A percentile compares a stretch with the other conserved stretches of the same genome.
phyloP scores from a whole-genome alignment of 2,113 vertebrate genomes.

The Spheniscus mendiculus region DNA sequence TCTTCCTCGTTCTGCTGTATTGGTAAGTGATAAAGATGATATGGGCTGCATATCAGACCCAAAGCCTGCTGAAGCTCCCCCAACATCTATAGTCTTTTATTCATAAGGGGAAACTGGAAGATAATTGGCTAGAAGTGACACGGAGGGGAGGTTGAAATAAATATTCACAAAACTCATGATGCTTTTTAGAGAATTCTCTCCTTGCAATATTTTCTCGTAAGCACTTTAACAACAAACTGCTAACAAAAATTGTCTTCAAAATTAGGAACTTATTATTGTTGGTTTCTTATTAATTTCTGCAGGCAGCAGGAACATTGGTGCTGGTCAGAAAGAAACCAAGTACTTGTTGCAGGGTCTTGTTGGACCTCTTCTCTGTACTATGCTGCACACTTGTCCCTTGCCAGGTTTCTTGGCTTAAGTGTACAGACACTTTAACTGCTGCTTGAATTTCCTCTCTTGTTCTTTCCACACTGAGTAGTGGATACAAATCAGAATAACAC shows the following conservation, averaged over 20 bases:
- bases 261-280: not conserved
- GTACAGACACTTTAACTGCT: not conserved
- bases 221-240: not conserved
- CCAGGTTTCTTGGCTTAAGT: not conserved
- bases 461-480: not conserved
- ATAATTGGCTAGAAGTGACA: not conserved
- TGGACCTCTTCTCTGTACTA: not conserved
- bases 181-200: not conserved
- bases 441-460: not conserved
- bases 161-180: not conserved
- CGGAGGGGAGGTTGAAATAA: not conserved
- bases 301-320: not conserved
- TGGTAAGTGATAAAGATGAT: slow-evolving; percentile 75
- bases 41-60: not conserved
- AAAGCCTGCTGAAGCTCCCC: not conserved
- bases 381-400: not conserved
- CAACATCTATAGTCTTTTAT: not conserved
- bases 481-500: not conserved
- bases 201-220: not conserved
- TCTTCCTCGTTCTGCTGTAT: slow-evolving; percentile 82
- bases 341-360: not conserved
- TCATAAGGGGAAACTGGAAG: not conserved
- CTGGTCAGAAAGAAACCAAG: not conserved
- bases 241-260: not conserved
- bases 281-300: not conserved